Base-by-base conservation (phyloP, 2,113 vertebrate genomes). In the Oxyura jamaicensis region DNA sequence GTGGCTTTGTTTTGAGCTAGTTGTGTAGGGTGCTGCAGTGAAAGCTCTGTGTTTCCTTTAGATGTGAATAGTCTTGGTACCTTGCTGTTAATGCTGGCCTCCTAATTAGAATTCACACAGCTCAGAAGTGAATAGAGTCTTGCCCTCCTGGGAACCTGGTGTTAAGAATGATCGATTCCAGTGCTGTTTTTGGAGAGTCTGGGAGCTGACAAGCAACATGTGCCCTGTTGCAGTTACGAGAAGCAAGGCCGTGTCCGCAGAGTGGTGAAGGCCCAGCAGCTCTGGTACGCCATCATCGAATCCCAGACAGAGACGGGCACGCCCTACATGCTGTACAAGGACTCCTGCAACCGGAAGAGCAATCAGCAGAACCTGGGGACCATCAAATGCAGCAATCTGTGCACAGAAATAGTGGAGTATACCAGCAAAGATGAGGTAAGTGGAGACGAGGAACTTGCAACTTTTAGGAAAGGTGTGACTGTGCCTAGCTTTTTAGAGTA, bases 351-450 rank as follows among this genome's bases (percentile, higher is more conserved):
- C 58, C 94, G 99, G 77, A 99, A 99, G 96, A 99, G 99, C 97
- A 99, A 99, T 93, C 99, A 99, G 96, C 99, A 99, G 98, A 99
- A 99, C 94, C 96, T 99, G 96, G 99, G 99, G 33, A 99, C 99
- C 90, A 99, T 99, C 96, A 99, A 99, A 66, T 99, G 98, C 96
- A 99, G 99, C 97, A 99, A 99, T 66, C 97, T 99, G 72, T 99
- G 99, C 92, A 99, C 99, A 0, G 99, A 99, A 92, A 97, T 99
- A 1, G 98, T 99, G 60, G 99, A 99, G 46, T 99, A 98, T 84
- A 99, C 99, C 66, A 99, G 99, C 98, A 98, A 98, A 31, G 99
- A 99, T 5, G 99, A 99, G 98, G 99, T 99, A 13, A 62, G 97
- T 79, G 59, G 29, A 8, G 55, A 5, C 1, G 0, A 5, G 68